phyloP scores from a whole-genome alignment of 2,888 invertebrate species.

The Trachelus troglodyta region DNA sequence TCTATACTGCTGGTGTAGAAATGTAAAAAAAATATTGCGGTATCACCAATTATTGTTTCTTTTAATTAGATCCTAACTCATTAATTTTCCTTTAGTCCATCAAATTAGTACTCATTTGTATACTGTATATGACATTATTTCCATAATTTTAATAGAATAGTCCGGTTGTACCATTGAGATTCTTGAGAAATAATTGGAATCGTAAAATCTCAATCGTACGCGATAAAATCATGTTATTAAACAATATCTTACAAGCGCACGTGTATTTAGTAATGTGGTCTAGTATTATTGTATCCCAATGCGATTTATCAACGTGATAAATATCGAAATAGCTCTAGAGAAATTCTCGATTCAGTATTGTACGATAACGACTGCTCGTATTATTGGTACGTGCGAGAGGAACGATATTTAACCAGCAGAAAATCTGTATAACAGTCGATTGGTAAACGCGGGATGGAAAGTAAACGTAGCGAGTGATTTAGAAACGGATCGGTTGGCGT shows the following conservation, averaged over 20 bases:
- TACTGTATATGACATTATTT: too few species aligned
- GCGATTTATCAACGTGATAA: background rate
- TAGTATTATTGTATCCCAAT: background rate
- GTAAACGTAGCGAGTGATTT: background rate
- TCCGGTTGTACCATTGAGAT: background rate
- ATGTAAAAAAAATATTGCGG: too few species aligned
- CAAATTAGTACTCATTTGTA: too few species aligned
- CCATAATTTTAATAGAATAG: too few species aligned
- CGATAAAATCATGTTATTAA: background rate
- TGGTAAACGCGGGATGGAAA: background rate
- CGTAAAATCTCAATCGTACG: background rate
- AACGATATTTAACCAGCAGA: background rate
- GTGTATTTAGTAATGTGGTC: background rate
- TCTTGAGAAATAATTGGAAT: background rate
- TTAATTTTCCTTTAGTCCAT: too few species aligned
- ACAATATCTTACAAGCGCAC: background rate
- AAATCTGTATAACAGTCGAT: background rate
- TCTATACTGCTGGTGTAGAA: background rate
- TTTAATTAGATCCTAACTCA: too few species aligned
- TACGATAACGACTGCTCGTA: background rate
- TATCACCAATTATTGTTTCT: too few species aligned
- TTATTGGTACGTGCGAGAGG: background rate
- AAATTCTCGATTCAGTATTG: background rate
- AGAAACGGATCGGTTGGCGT: constrained; percentile 42
- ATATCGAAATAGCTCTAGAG: background rate